These are phyloP conservation scores for Martes flavigula DNA, from an alignment of 2,797 vertebrate species.

Conservation along the genomic window DNA sequence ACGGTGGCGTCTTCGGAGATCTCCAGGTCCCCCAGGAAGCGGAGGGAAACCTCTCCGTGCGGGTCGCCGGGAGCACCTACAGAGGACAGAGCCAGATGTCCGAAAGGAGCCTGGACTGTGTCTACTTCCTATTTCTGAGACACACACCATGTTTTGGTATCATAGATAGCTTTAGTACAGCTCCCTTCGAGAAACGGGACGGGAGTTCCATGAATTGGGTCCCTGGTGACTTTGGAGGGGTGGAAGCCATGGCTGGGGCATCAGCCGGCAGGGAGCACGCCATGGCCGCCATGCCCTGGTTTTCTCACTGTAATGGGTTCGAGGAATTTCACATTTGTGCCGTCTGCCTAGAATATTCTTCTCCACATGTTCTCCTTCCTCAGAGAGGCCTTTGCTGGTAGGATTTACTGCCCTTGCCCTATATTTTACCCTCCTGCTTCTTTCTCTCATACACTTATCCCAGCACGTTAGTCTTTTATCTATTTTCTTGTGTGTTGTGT, in stretches of 20 bases:
- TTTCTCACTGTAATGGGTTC: accelerated
- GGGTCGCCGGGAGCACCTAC: slow-evolving; percentile 52
- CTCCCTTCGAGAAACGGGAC: too few relatives aligned
- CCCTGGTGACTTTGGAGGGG: background rate
- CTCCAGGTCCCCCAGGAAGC: slow-evolving; percentile 88
- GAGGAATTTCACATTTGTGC: background rate
- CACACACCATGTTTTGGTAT: background rate
- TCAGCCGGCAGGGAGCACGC: accelerated
- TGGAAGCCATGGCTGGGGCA: background rate
- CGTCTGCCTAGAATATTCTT: background rate
- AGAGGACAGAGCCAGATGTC: background rate
- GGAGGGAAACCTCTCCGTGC: slow-evolving; percentile 76
- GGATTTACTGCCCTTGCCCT: background rate
- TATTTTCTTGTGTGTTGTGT: background rate
- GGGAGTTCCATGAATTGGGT: background rate
- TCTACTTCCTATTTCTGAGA: background rate
- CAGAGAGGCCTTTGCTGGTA: background rate
- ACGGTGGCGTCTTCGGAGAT: slow-evolving; percentile 91
- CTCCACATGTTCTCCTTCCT: background rate
- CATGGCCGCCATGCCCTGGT: accelerated
- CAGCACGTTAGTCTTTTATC: background rate
- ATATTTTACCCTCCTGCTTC: background rate
- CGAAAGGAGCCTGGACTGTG: background rate
- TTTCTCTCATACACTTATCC: background rate
- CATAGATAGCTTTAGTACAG: background rate